Evolutionary conservation across 2,113 vertebrate species (phyloP).

Genomic region (Eretmochelys imbricata): DNA sequence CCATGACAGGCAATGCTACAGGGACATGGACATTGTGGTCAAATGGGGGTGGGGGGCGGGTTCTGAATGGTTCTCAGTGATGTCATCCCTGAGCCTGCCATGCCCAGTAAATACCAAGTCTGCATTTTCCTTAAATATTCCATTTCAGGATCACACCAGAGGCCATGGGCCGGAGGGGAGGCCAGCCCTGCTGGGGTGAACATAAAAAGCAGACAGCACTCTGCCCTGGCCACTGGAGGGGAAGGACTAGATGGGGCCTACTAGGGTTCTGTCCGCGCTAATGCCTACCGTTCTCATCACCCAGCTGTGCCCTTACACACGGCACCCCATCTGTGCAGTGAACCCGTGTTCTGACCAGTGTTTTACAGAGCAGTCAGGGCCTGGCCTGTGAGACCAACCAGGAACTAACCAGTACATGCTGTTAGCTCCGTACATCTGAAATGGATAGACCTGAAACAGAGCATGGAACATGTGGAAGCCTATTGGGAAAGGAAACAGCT

Average conservation of each 20-base stretch:
- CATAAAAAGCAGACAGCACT: no score
- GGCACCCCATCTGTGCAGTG: neutral
- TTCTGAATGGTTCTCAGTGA: neutral
- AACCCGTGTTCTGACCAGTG: neutral
- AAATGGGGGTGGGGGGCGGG: neutral
- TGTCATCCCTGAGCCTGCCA: neutral
- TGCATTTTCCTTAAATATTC: neutral
- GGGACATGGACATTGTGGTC: neutral
- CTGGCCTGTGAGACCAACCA: neutral
- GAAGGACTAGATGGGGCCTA: neutral
- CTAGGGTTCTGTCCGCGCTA: neutral
- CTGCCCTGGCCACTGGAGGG: neutral
- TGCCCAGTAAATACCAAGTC: neutral
- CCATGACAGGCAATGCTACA: neutral
- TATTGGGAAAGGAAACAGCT: neutral
- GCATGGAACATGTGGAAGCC: neutral
- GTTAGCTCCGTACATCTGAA: neutral
- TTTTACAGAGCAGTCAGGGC: neutral
- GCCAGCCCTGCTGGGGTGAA: no score
- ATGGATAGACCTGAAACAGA: neutral
- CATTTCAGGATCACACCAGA: neutral
- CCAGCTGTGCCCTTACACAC: neutral
- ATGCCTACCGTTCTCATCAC: neutral
- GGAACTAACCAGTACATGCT: neutral
- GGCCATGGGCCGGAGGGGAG: neutral